Base-by-base conservation (phyloP, 2,888 invertebrate species). In the Scaptomyza caliginosa region DNA sequence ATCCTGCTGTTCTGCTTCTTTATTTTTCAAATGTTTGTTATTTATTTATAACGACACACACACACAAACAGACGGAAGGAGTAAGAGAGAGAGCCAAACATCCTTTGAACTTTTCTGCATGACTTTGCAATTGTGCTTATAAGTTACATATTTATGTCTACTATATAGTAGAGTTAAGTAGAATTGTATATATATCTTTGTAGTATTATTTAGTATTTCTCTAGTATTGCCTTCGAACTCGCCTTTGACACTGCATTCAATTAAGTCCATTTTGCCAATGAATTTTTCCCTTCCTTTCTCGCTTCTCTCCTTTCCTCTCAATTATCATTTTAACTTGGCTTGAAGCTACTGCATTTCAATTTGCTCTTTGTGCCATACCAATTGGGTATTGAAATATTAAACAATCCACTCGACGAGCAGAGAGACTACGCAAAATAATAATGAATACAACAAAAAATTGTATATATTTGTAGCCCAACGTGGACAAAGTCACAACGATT, bases 91-190 rank as follows among this genome's bases (percentile, higher is more conserved):
- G 58, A 63, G 70, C 64, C 3, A 16, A 34, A 67, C 67, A 78
- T 84, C 85, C 83, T 86, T 83, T 83, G 86, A 86, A 86, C 76
- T 86, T 78, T 67, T 77, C 77, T 66, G 84, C 77, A 67, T 80
- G 86, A 66, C 62, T 79, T 77, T 77, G 70, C 81, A 81, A 77
- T 67, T 71, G 63, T 68, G 69, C 66, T 71, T 63, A 60, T 74
- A 28, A 26, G 8, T 16, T 34, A 7, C 16, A 8, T 34, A 34
- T 16, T 2, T 16, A 50, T 39, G 17, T 26, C 28, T 19, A 11
- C 17, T 4, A 36, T 32, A 32, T 32, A 28, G n/a, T 43, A 7
- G 8, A 28, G 17, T n/a, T 32, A 11, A 66, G 48, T 54, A 50
- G 51, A 49, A 60, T 49, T 21, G 11, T 52, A 34, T 66, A 45